These are phyloP conservation scores for Aleiodes leptofemur DNA, from an alignment of 2,888 invertebrate species.

Conservation along the genomic window DNA sequence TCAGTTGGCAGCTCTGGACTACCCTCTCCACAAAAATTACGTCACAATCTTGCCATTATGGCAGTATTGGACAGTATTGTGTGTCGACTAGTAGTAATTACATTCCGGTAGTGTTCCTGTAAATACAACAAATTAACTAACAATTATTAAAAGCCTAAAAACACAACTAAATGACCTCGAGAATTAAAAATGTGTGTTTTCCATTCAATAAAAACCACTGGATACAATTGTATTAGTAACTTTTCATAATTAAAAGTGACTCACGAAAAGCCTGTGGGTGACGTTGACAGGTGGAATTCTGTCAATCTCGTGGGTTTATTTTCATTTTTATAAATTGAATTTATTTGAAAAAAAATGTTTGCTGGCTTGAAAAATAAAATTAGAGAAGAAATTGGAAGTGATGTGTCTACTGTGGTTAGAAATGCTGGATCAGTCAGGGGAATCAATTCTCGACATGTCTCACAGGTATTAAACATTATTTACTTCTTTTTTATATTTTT, in stretches of 20 bases:
- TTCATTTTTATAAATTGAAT: conserved; percentile 1
- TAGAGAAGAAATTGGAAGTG: conserved; percentile 91
- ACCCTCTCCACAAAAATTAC: not conserved
- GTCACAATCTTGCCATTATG: conserved; percentile 24
- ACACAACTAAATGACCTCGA: conserved; percentile 11
- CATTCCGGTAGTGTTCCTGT: conserved; percentile 16
- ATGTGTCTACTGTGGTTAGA: conserved; percentile 78
- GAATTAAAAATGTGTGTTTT: not conserved
- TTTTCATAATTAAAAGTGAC: conserved; percentile 7
- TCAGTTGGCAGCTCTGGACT: not conserved
- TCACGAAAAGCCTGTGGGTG: conserved; percentile 39
- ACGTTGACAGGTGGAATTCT: conserved; percentile 57
- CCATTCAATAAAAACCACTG: conserved; percentile 5
- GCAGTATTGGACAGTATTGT: conserved; percentile 10
- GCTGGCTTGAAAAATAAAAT: conserved; percentile 92
- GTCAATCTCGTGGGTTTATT: conserved; percentile 40
- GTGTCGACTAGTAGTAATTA: conserved; percentile 1
- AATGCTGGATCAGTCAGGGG: conserved; percentile 69
- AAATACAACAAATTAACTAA: conserved; percentile 1
- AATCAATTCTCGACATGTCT: conserved; percentile 69
- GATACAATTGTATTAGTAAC: not conserved
- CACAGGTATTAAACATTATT: conserved; percentile 64
- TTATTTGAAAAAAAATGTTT: conserved; percentile 80
- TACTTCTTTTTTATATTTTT: conserved; percentile 54
- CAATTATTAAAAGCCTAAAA: conserved; percentile 2